phyloP scores from a whole-genome alignment of 2,888 invertebrate genomes.

The Eledone cirrhosa region DNA sequence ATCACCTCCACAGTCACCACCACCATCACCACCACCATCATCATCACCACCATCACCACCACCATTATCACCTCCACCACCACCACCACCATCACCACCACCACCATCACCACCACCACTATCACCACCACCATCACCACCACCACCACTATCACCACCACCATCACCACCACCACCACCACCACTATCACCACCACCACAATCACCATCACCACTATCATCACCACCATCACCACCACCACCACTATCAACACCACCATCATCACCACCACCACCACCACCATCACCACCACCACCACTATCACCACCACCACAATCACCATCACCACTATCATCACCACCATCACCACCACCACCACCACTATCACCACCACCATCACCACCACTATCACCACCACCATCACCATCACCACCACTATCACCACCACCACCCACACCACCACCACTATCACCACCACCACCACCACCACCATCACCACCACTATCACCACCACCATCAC shows the following conservation, averaged over 20 bases:
- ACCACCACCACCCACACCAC: constrained; percentile 13
- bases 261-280: too few relatives aligned
- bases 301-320: too few relatives aligned
- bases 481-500: background rate
- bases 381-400: too few relatives aligned
- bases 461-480: background rate
- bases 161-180: background rate
- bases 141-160: background rate
- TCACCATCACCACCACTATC: background rate
- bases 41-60: too few relatives aligned
- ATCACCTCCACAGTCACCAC: background rate
- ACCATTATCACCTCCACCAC: too few relatives aligned
- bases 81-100: too few relatives aligned
- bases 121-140: background rate
- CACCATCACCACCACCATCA: too few relatives aligned
- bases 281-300: background rate
- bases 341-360: background rate
- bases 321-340: background rate
- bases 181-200: too few relatives aligned
- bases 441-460: background rate
- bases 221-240: too few relatives aligned
- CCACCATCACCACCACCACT: background rate
- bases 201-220: too few relatives aligned
- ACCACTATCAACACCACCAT: too few relatives aligned
- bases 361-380: too few relatives aligned